Percentiles rank a stretch among this genome's conserved stretches.
phyloP scores from a whole-genome alignment of 2,888 invertebrate genomes.

The Glyphotaelius pellucidus region DNA sequence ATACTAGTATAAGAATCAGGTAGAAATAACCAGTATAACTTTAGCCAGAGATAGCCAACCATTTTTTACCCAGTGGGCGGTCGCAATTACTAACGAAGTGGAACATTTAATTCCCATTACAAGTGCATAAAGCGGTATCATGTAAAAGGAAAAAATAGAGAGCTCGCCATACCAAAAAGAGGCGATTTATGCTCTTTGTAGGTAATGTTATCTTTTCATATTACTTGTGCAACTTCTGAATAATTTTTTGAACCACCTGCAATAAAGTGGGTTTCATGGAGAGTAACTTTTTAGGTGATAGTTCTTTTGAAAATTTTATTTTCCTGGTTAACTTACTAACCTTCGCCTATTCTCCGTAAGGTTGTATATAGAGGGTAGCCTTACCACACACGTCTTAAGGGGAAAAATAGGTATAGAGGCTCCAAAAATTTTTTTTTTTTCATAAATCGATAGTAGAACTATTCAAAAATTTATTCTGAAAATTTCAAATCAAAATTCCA shows the following conservation, averaged over 20 bases:
- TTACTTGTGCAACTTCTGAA: background rate
- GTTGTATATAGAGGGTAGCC: too few relatives aligned
- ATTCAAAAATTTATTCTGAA: too few relatives aligned
- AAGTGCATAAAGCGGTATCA: background rate
- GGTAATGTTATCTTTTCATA: background rate
- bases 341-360: too few relatives aligned
- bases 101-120: conserved; percentile 2
- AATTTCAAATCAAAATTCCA: too few relatives aligned
- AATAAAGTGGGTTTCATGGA: background rate
- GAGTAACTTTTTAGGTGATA: too few relatives aligned
- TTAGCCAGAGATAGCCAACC: background rate
- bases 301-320: too few relatives aligned
- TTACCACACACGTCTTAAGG: too few relatives aligned
- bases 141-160: background rate
- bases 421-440: too few relatives aligned
- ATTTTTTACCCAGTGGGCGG: background rate
- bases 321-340: too few relatives aligned
- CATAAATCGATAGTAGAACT: too few relatives aligned
- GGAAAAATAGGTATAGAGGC: too few relatives aligned
- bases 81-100: background rate
- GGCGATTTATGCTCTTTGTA: background rate
- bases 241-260: background rate
- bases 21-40: background rate
- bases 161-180: background rate
- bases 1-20: background rate